These are phyloP conservation scores for Psococerastis gibbosa DNA, from an alignment of 2,888 invertebrate species.

Conservation along the genomic window DNA sequence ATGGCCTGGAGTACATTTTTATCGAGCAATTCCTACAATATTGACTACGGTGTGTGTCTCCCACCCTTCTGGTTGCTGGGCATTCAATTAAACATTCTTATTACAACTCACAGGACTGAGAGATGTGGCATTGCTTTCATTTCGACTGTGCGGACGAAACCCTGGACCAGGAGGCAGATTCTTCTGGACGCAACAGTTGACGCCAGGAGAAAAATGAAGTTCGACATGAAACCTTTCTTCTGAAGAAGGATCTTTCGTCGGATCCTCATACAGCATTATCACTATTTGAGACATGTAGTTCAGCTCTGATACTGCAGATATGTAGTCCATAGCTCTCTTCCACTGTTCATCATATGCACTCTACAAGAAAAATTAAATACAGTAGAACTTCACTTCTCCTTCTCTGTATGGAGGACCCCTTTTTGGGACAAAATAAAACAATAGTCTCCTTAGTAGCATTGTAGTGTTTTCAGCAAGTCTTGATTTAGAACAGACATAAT, in stretches of 20 bases:
- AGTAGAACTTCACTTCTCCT: no score
- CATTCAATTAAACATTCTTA: no score
- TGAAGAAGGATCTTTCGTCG: conserved; percentile 79
- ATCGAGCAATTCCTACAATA: no score
- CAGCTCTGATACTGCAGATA: conserved; percentile 91
- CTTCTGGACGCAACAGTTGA: conserved; percentile 89
- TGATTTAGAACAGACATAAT: no score
- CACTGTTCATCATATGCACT: conserved; percentile 77
- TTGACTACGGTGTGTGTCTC: no score
- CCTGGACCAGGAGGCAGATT: conserved; percentile 85
- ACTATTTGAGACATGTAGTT: conserved; percentile 99
- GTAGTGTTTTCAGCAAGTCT: no score
- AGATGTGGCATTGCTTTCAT: conserved; percentile 44
- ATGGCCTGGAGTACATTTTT: no score
- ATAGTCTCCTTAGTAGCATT: no score
- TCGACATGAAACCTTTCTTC: conserved; percentile 77
- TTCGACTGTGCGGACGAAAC: conserved; percentile 77
- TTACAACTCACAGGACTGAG: conserved; percentile 33
- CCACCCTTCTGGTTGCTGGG: no score
- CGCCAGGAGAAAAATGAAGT: conserved; percentile 96
- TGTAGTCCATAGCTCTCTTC: conserved; percentile 96
- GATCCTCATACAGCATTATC: conserved; percentile 97
- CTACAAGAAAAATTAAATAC: no score
- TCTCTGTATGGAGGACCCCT: no score
- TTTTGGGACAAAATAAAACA: no score